A percentile compares a stretch with the other conserved stretches of the same genome.
phyloP scores from a whole-genome alignment of 1,140 invertebrate species.

The Anastrepha obliqua region DNA sequence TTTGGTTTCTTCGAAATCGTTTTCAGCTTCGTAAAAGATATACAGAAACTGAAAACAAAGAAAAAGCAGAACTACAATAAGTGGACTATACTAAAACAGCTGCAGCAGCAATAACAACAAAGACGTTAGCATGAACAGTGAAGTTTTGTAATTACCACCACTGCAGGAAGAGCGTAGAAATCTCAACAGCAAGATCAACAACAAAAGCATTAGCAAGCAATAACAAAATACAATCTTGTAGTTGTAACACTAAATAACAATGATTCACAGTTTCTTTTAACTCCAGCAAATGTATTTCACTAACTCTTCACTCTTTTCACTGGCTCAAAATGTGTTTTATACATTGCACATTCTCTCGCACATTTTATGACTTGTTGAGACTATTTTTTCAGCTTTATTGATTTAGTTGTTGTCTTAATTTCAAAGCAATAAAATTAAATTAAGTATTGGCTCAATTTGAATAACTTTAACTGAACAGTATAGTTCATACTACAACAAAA shows the following conservation, averaged over 20 bases:
- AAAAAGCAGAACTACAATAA: neutral
- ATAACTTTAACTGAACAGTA: too few relatives aligned
- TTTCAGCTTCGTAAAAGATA: neutral
- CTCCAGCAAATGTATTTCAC: neutral
- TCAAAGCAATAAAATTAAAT: conserved; percentile 41
- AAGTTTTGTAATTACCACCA: conserved; percentile 29
- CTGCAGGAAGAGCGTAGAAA: neutral
- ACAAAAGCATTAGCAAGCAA: neutral
- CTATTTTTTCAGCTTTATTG: neutral
- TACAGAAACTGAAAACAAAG: neutral
- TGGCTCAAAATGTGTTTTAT: neutral
- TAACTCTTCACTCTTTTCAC: neutral
- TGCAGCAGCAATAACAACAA: neutral
- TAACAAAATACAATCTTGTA: conserved; percentile 16
- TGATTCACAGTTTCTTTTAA: conserved; percentile 42
- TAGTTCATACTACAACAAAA: too few relatives aligned
- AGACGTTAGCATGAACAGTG: neutral
- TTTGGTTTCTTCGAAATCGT: conserved; percentile 38
- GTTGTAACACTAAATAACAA: conserved; percentile 24
- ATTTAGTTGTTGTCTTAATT: conserved; percentile 44
- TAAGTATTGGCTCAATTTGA: neutral
- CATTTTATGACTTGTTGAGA: neutral
- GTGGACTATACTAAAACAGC: neutral
- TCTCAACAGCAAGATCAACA: neutral
- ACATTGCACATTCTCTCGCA: neutral